Conservation (phyloP, 2,888 invertebrate species). For the Teleiodes luculella region DNA sequence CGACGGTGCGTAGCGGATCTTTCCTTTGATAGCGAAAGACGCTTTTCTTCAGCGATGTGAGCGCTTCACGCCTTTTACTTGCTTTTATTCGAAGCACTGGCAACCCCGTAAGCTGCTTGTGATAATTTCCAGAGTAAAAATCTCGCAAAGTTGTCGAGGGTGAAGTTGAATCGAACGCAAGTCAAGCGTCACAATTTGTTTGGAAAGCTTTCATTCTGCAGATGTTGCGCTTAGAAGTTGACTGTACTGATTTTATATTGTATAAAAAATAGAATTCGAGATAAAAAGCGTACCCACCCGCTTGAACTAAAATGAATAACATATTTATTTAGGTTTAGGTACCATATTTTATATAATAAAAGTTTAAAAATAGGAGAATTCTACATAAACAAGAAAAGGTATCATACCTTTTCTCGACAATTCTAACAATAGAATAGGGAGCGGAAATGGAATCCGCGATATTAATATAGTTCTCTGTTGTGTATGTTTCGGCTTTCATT, state of each 20-base stretch:
- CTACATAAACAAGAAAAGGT: not conserved
- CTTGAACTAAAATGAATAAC: too few relatives aligned
- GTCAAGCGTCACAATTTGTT: not conserved
- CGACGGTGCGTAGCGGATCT: not conserved
- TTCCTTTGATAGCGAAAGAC: not conserved
- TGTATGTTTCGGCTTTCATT: conserved; percentile 3
- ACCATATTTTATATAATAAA: too few relatives aligned
- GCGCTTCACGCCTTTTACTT: conserved; percentile 1
- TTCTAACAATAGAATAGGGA: not conserved
- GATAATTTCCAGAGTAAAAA: not conserved
- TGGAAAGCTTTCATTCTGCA: too few relatives aligned
- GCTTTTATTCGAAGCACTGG: not conserved
- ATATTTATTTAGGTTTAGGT: too few relatives aligned
- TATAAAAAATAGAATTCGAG: too few relatives aligned
- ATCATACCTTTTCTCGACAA: not conserved
- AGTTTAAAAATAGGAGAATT: not conserved
- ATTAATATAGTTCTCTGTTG: conserved; percentile 1
- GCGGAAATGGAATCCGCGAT: not conserved
- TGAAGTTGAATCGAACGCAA: not conserved
- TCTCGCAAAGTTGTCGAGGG: not conserved
- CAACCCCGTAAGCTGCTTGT: not conserved
- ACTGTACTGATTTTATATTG: too few relatives aligned
- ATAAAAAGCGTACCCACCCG: too few relatives aligned
- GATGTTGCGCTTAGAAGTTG: too few relatives aligned
- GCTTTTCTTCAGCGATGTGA: conserved; percentile 6